Conservation (phyloP, 2,888 invertebrate species). For the Podabrus alpinus region DNA sequence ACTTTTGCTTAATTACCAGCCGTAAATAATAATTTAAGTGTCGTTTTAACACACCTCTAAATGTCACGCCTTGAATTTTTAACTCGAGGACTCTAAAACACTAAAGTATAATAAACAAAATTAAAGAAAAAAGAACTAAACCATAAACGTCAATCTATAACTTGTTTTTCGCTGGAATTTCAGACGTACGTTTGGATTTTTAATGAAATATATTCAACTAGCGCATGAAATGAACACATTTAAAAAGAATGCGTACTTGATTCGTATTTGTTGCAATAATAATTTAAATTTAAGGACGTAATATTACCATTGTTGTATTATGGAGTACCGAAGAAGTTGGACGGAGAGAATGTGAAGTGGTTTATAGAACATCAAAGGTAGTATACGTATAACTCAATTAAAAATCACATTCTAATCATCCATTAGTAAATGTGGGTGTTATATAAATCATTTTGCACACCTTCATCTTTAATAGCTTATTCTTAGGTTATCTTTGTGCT, state of each 20-base stretch:
- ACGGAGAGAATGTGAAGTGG: conserved; percentile 37
- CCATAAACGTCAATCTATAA: conserved; percentile 51
- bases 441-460: conserved; percentile 49
- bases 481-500: conserved; percentile 42
- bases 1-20: conserved; percentile 55
- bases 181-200: conserved; percentile 37
- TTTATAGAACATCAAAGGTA: not conserved
- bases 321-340: conserved; percentile 38
- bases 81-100: conserved; percentile 46
- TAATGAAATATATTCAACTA: not conserved
- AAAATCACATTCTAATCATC: conserved; percentile 40
- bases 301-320: conserved; percentile 49
- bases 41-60: conserved; percentile 56
- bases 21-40: conserved; percentile 58
- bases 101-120: conserved; percentile 51
- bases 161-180: conserved; percentile 28
- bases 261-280: conserved; percentile 44
- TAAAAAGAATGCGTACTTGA: conserved; percentile 29
- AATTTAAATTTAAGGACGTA: conserved; percentile 52
- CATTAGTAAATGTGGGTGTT: conserved; percentile 49
- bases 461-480: conserved; percentile 46
- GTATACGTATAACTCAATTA: conserved; percentile 17
- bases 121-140: conserved; percentile 48
- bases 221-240: conserved; percentile 2
- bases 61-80: conserved; percentile 55